Evolutionary conservation across 2,797 vertebrate genomes (phyloP).

Genomic region (Taenioides sp.): DNA sequence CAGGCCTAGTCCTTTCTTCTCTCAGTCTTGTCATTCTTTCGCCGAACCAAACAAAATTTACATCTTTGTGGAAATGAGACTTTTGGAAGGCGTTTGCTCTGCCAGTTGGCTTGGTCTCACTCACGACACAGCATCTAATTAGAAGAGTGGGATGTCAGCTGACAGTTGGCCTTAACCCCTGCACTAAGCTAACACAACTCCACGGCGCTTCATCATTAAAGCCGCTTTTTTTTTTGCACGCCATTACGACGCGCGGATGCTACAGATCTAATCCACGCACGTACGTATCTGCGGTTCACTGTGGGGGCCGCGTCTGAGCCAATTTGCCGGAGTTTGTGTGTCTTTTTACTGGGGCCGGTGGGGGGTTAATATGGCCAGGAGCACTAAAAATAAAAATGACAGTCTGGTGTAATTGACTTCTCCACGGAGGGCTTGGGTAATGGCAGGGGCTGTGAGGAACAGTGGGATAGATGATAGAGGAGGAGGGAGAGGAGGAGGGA

Average conservation of each 20-base stretch:
- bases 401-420: conserved; percentile 63
- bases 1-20: background rate
- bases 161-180: conserved; percentile 19
- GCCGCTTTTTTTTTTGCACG: conserved; percentile 47
- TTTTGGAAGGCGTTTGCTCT: background rate
- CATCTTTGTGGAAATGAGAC: background rate
- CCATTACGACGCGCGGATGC: conserved; percentile 37
- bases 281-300: conserved; percentile 8
- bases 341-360: background rate
- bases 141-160: conserved; percentile 57
- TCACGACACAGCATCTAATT: conserved; percentile 57
- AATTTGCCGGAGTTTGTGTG: conserved; percentile 16
- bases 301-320: conserved; percentile 1
- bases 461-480: conserved; percentile 33
- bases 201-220: conserved; percentile 53
- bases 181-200: conserved; percentile 25
- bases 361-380: conserved; percentile 27
- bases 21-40: background rate
- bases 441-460: conserved; percentile 48
- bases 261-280: conserved; percentile 43
- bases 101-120: conserved; percentile 35
- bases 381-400: conserved; percentile 45
- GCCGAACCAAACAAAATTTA: background rate
- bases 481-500: conserved; percentile 37
- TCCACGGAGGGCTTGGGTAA: conserved; percentile 57